Evolutionary conservation across 2,888 invertebrate species (phyloP).

Genomic region (Ormyrus labotus): DNA sequence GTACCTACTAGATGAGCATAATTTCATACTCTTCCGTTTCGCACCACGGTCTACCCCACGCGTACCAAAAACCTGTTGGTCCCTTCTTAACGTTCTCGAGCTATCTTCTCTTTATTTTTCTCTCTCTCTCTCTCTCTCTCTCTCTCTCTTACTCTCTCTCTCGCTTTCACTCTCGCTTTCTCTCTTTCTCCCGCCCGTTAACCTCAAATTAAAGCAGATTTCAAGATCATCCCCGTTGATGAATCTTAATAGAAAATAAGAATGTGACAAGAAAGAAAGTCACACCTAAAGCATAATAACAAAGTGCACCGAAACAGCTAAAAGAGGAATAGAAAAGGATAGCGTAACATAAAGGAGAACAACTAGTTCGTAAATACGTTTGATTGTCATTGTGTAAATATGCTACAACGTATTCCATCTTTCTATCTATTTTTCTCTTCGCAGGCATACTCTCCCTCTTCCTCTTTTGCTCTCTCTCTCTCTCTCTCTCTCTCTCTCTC

Average conservation of each 20-base stretch:
- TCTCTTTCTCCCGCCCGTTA: background rate
- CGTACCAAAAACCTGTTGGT: slow-evolving; percentile 38
- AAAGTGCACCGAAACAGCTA: background rate
- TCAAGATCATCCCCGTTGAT: background rate
- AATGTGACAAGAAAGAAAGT: background rate
- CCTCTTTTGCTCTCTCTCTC: background rate
- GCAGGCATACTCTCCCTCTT: too few species aligned
- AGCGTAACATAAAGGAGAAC: too few species aligned
- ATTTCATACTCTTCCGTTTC: slow-evolving; percentile 1
- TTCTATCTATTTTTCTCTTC: slow-evolving; percentile 6
- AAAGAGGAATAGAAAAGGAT: too few species aligned
- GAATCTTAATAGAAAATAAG: background rate
- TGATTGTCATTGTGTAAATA: too few species aligned
- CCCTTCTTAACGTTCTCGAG: background rate
- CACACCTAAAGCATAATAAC: background rate
- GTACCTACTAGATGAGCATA: background rate
- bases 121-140: slow-evolving; percentile 15
- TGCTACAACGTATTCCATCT: background rate
- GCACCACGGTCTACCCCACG: background rate
- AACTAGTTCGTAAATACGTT: too few species aligned
- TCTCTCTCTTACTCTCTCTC: background rate
- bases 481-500: slow-evolving; percentile 8
- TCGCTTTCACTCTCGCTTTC: background rate
- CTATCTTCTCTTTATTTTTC: background rate
- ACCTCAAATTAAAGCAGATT: background rate